These are phyloP conservation scores for Oncopodura yosiiana DNA, from an alignment of 1,140 invertebrate genomes.

Conservation along the genomic window DNA sequence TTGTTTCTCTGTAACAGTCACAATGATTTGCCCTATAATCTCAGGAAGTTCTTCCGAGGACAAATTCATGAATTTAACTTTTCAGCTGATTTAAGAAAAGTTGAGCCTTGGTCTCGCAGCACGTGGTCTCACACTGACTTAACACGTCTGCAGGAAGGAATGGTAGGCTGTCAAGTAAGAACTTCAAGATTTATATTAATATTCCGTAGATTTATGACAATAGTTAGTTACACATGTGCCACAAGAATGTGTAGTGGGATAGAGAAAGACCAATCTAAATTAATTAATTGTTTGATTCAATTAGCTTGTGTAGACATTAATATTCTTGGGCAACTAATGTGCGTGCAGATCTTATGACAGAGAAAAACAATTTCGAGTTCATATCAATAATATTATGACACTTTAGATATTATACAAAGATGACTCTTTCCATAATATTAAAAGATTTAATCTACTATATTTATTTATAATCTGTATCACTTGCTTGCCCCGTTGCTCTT, in stretches of 20 bases:
- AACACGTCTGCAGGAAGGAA: slow-evolving; percentile 36
- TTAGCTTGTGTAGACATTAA: too few species aligned
- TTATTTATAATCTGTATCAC: slow-evolving; percentile 13
- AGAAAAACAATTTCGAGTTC: slow-evolving; percentile 9
- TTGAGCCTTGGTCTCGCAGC: slow-evolving; percentile 37
- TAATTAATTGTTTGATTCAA: too few species aligned
- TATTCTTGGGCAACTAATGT: too few species aligned
- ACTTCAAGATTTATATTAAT: not conserved
- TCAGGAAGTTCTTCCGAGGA: slow-evolving; percentile 39
- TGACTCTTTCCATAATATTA: too few species aligned
- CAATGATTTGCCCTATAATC: slow-evolving; percentile 46
- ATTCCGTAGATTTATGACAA: not conserved
- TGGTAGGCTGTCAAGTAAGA: slow-evolving; percentile 38
- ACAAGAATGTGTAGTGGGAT: too few species aligned
- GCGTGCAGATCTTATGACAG: too few species aligned
- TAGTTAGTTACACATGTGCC: too few species aligned
- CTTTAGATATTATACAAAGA: too few species aligned
- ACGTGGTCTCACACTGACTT: slow-evolving; percentile 39
- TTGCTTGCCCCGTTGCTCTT: too few species aligned
- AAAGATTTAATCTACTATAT: too few species aligned
- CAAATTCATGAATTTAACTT: slow-evolving; percentile 37
- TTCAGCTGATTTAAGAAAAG: slow-evolving; percentile 35
- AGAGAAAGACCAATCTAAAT: too few species aligned
- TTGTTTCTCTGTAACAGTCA: slow-evolving; percentile 40
- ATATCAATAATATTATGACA: slow-evolving; percentile 10